Conservation (phyloP, 2,113 vertebrate species). For the Elgaria multicarinata region DNA sequence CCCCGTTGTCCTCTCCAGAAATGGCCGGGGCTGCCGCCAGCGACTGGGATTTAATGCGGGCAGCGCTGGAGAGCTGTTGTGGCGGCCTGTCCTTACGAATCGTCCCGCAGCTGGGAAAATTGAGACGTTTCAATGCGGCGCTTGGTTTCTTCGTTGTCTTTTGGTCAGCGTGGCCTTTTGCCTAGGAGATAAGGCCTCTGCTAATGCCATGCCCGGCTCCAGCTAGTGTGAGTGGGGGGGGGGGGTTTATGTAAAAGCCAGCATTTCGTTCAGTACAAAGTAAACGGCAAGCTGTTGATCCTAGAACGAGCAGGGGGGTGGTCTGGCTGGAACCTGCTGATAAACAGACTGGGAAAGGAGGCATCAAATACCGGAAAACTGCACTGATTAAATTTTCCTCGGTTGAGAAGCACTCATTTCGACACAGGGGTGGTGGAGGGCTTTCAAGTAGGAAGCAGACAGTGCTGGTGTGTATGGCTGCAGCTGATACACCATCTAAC, state of each 20-base stretch:
- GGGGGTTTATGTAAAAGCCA: background rate
- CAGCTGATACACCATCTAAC: background rate
- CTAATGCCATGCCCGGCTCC: accelerated
- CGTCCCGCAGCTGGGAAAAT: accelerated
- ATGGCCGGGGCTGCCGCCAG: background rate
- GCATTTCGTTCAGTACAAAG: background rate
- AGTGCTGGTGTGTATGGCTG: accelerated
- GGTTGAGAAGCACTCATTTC: accelerated
- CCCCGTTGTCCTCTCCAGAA: background rate
- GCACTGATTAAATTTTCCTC: background rate
- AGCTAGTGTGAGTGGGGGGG: background rate
- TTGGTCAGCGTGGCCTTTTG: background rate
- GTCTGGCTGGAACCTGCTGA: background rate
- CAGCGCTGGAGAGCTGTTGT: background rate
- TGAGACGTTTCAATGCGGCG: background rate
- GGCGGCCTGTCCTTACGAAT: background rate
- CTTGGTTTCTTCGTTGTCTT: background rate
- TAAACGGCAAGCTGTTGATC: background rate
- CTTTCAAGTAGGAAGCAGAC: background rate
- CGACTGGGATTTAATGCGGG: background rate
- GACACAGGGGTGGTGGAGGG: accelerated
- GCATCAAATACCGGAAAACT: accelerated
- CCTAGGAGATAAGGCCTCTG: background rate
- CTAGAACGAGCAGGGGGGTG: conserved; percentile 20
- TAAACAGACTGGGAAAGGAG: conserved; percentile 14